phyloP scores from a whole-genome alignment of 2,797 vertebrate genomes.

The Chaenodraco wilsoni region DNA sequence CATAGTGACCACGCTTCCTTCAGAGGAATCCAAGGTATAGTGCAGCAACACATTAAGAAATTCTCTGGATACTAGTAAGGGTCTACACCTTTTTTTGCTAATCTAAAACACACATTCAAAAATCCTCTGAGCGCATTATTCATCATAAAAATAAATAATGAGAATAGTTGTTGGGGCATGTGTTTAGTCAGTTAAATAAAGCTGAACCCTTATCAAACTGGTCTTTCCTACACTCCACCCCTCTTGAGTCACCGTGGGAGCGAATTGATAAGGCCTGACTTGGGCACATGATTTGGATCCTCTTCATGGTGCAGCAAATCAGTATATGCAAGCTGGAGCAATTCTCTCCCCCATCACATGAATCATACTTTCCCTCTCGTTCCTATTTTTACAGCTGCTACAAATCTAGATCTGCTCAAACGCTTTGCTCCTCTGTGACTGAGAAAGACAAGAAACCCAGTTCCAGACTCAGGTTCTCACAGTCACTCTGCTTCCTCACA shows the following conservation, averaged over 20 bases:
- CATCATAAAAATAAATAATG: background rate
- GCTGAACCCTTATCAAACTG: slow-evolving; percentile 16
- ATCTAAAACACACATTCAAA: slow-evolving; percentile 16
- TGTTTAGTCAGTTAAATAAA: background rate
- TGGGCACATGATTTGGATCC: slow-evolving; percentile 49
- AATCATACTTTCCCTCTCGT: slow-evolving; percentile 83
- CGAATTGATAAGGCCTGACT: slow-evolving; percentile 50
- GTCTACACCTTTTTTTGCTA: background rate
- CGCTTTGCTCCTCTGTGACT: slow-evolving; percentile 70
- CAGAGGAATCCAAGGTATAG: background rate
- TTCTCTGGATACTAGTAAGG: slow-evolving; percentile 11
- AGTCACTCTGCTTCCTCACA: slow-evolving; percentile 61
- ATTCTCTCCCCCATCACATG: slow-evolving; percentile 74
- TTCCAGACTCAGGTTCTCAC: slow-evolving; percentile 67
- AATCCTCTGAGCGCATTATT: slow-evolving; percentile 20
- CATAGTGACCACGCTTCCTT: too few relatives aligned
- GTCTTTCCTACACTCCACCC: slow-evolving; percentile 7
- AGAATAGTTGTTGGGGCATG: slow-evolving; percentile 1
- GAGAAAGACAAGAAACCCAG: slow-evolving; percentile 64
- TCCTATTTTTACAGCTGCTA: slow-evolving; percentile 90
- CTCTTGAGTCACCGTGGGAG: slow-evolving; percentile 24
- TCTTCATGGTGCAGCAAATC: slow-evolving; percentile 56
- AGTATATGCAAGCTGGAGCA: slow-evolving; percentile 56
- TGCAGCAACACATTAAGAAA: slow-evolving; percentile 17
- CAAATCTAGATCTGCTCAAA: slow-evolving; percentile 73